These are phyloP conservation scores for Vesta saturnalis DNA, from an alignment of 2,888 invertebrate genomes.

Conservation along the genomic window DNA sequence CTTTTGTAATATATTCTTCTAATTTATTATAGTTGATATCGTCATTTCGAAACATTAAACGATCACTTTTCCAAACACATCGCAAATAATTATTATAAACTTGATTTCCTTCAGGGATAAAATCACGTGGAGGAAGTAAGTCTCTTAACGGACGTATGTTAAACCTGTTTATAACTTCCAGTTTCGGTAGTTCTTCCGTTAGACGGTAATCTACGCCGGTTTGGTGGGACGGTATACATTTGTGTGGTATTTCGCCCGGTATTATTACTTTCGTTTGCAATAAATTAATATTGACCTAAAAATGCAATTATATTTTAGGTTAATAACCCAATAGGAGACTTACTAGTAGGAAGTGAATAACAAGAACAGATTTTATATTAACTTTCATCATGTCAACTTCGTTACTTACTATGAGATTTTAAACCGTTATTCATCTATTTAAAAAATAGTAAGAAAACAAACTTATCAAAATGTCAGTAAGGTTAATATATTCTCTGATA, in stretches of 20 bases:
- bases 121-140: slow-evolving; percentile 12
- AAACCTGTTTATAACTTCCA: slow-evolving; percentile 26
- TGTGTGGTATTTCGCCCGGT: not conserved
- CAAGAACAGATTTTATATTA: not conserved
- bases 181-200: slow-evolving; percentile 18
- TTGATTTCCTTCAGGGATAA: slow-evolving; percentile 19
- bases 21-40: slow-evolving; percentile 20
- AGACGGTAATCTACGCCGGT: not conserved
- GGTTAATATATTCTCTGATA: slow-evolving; percentile 22
- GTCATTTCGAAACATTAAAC: slow-evolving; percentile 11
- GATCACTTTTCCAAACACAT: slow-evolving; percentile 27
- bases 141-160: slow-evolving; percentile 15
- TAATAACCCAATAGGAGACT: not conserved
- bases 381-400: slow-evolving; percentile 8
- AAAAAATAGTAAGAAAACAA: slow-evolving; percentile 2
- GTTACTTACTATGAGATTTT: not conserved
- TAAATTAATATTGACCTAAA: not conserved
- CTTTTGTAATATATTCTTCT: slow-evolving; percentile 19
- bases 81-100: slow-evolving; percentile 22
- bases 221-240: slow-evolving; percentile 10
- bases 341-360: slow-evolving; percentile 8
- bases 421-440: not conserved
- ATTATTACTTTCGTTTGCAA: not conserved
- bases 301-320: not conserved
- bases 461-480: slow-evolving; percentile 10